Conservation (phyloP, 92 coral and sea anemone genomes). For the Meandrina meandrites region DNA sequence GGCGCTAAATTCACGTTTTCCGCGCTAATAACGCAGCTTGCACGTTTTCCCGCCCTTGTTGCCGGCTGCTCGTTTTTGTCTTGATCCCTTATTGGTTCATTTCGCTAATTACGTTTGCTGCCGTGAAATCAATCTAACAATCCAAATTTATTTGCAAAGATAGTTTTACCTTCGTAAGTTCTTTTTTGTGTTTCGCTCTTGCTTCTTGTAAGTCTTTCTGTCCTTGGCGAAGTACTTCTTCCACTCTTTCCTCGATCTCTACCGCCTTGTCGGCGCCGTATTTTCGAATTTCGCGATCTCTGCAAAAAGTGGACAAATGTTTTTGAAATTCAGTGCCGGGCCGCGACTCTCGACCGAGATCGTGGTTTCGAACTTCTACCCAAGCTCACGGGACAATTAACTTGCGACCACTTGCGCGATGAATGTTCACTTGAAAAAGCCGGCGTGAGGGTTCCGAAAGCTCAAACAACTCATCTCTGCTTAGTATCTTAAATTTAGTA, state of each 20-base stretch:
- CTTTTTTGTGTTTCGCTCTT: constrained; percentile 73
- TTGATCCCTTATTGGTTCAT: background rate
- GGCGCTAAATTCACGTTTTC: background rate
- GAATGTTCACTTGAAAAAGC: too few species aligned
- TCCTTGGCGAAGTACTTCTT: constrained; percentile 54
- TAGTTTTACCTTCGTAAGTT: constrained; percentile 70
- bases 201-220: constrained; percentile 77
- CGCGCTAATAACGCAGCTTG: background rate
- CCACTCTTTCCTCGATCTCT: constrained; percentile 69
- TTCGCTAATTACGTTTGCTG: too few species aligned
- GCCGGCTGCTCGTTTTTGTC: background rate
- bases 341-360: too few species aligned
- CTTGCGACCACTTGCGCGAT: too few species aligned
- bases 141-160: background rate
- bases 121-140: background rate
- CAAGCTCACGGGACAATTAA: too few species aligned
- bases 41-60: background rate
- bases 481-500: too few species aligned
- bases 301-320: background rate
- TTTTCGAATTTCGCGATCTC: constrained; percentile 38
- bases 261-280: constrained; percentile 41
- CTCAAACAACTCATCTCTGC: too few species aligned
- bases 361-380: too few species aligned
- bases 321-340: too few species aligned
- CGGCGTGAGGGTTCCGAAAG: too few species aligned